Evolutionary conservation across 2,113 vertebrate species (phyloP).

Genomic region (Platycercus adscitus): DNA sequence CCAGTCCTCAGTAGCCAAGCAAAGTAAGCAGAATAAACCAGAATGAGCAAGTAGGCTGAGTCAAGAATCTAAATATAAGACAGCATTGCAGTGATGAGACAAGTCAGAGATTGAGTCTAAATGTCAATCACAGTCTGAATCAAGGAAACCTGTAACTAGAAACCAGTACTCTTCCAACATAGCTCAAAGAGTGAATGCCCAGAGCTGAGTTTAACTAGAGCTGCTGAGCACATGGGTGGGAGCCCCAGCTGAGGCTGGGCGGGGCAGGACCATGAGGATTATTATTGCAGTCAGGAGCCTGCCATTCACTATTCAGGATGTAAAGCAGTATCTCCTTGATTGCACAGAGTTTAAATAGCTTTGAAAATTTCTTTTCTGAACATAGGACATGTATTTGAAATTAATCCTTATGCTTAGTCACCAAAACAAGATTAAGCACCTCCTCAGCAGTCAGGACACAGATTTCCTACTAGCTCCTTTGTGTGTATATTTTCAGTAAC

Average conservation of each 20-base stretch:
- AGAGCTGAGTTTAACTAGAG: background rate
- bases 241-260: background rate
- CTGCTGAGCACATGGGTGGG: background rate
- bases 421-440: background rate
- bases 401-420: background rate
- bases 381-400: background rate
- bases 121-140: background rate
- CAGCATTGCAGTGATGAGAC: accelerated
- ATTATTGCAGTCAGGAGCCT: background rate
- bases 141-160: background rate
- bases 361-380: background rate
- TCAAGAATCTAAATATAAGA: background rate
- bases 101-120: background rate
- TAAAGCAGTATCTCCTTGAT: background rate
- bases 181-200: background rate
- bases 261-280: background rate
- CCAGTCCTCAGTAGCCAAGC: background rate
- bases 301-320: background rate
- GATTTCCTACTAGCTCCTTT: background rate
- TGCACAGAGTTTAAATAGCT: background rate
- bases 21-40: background rate
- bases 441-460: background rate
- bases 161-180: accelerated
- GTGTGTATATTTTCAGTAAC: background rate
- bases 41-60: background rate